These are phyloP conservation scores for Hemiscyllium ocellatum DNA, from an alignment of 2,113 vertebrate species.

Conservation along the genomic window DNA sequence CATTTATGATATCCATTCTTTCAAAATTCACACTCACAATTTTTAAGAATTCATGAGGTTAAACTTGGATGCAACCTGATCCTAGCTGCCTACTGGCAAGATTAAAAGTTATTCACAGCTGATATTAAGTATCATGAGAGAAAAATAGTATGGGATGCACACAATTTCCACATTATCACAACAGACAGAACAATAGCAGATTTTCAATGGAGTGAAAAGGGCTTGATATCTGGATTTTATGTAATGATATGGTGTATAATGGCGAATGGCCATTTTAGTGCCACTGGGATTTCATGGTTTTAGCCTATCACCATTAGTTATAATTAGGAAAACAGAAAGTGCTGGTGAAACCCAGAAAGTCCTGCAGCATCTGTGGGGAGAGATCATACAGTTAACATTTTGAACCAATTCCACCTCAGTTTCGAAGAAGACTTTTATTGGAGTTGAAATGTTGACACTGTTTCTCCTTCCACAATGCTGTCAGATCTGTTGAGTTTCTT, in stretches of 20 bases:
- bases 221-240: background rate
- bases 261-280: too few species aligned
- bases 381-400: too few species aligned
- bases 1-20: background rate
- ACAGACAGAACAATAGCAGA: background rate
- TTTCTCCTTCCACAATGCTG: too few species aligned
- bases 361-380: too few species aligned
- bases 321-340: too few species aligned
- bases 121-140: background rate
- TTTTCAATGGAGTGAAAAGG: background rate
- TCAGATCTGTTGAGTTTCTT: too few species aligned
- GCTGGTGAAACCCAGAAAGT: too few species aligned
- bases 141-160: background rate
- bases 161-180: background rate
- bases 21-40: background rate
- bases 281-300: background rate
- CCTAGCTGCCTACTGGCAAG: background rate
- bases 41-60: background rate
- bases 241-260: too few species aligned
- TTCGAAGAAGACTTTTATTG: too few species aligned
- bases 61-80: background rate
- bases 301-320: background rate
- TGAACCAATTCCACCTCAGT: too few species aligned
- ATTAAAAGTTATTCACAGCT: background rate
- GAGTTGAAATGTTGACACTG: too few species aligned